A percentile compares a stretch with the other conserved stretches of the same genome.
These are phyloP conservation scores for Drosophila stalkeri DNA, from an alignment of 2,888 invertebrate genomes.

Conservation along the genomic window DNA sequence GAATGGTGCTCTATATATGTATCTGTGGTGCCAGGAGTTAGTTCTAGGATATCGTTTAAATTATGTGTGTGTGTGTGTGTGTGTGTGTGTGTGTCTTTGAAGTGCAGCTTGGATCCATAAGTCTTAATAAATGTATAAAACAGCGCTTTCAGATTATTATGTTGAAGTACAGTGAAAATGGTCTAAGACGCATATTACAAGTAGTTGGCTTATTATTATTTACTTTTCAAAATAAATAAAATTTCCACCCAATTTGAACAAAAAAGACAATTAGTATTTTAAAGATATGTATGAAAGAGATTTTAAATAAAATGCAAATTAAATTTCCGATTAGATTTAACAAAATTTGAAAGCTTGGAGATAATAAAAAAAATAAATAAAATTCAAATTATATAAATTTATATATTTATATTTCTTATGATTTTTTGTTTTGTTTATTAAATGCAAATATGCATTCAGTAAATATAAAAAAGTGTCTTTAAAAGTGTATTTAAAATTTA, in stretches of 20 bases:
- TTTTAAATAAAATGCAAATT: too few relatives aligned
- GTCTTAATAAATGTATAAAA: slow-evolving; percentile 22
- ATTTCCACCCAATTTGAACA: neutral
- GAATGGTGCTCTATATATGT: slow-evolving; percentile 29
- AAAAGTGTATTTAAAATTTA: too few relatives aligned
- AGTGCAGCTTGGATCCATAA: slow-evolving; percentile 43
- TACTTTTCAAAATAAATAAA: neutral
- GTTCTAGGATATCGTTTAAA: slow-evolving; percentile 45
- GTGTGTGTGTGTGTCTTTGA: slow-evolving; percentile 14
- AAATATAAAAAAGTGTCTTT: too few relatives aligned
- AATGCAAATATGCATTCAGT: too few relatives aligned
- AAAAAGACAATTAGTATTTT: too few relatives aligned
- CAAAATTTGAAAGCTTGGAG: too few relatives aligned
- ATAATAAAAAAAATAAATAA: too few relatives aligned
- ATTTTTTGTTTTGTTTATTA: too few relatives aligned
- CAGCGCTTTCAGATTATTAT: slow-evolving; percentile 1
- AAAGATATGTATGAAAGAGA: too few relatives aligned
- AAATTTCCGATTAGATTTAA: too few relatives aligned
- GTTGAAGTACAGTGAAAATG: slow-evolving; percentile 6
- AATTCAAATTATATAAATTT: too few relatives aligned
- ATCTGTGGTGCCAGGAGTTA: slow-evolving; percentile 47
- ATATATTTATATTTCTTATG: too few relatives aligned
- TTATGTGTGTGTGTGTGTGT: slow-evolving; percentile 13
- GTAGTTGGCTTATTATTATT: neutral
- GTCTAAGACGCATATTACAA: neutral